phyloP scores from a whole-genome alignment of 2,888 invertebrate genomes.

The Diplolepis rosae region DNA sequence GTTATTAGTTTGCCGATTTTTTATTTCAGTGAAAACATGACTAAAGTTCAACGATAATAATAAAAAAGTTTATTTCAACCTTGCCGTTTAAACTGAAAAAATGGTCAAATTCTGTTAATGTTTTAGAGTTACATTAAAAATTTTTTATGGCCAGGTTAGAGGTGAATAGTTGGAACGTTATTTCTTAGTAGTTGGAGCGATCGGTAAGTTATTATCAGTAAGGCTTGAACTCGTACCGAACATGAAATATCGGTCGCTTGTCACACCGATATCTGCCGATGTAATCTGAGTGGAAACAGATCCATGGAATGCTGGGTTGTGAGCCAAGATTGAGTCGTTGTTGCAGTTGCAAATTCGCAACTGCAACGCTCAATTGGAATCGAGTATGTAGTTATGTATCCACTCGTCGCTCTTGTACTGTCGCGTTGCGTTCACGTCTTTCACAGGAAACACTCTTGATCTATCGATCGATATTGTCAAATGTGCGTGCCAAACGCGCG shows the following conservation, averaged over 20 bases:
- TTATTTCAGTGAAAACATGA: background rate
- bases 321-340: constrained; percentile 50
- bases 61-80: no score
- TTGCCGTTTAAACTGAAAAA: no score
- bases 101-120: background rate
- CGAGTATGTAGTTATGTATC: constrained; percentile 28
- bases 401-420: constrained; percentile 38
- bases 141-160: background rate
- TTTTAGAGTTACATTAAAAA: background rate
- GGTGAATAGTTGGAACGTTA: background rate
- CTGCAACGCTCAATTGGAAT: constrained; percentile 38
- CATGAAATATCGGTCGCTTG: constrained; percentile 55
- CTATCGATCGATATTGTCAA: background rate
- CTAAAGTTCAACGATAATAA: background rate
- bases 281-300: constrained; percentile 58
- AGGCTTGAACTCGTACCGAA: constrained; percentile 34
- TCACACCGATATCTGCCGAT: constrained; percentile 53
- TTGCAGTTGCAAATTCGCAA: constrained; percentile 37
- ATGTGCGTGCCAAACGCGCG: background rate
- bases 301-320: constrained; percentile 50
- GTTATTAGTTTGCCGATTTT: constrained; percentile 7
- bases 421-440: constrained; percentile 40
- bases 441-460: background rate
- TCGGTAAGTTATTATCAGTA: constrained; percentile 22
- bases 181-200: constrained; percentile 11